These are phyloP conservation scores for Volucella inanis DNA, from an alignment of 2,888 invertebrate genomes.

Conservation along the genomic window DNA sequence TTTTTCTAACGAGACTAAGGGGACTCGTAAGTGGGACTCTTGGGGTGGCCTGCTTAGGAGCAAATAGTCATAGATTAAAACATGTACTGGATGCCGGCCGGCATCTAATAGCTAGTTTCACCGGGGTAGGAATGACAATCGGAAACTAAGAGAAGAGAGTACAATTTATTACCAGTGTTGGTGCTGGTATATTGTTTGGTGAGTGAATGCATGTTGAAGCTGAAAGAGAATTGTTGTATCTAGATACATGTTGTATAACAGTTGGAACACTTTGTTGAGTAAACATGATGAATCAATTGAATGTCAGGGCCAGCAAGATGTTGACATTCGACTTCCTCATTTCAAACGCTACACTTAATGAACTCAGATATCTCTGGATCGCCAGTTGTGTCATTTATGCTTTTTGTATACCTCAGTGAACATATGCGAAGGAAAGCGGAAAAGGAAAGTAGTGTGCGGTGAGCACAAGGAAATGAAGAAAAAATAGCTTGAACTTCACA, in stretches of 20 bases:
- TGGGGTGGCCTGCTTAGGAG: background rate
- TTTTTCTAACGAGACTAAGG: background rate
- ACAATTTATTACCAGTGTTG: slow-evolving; percentile 15
- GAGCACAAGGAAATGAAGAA: too few relatives aligned
- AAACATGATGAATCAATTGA: too few relatives aligned
- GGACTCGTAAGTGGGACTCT: too few relatives aligned
- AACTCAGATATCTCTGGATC: too few relatives aligned
- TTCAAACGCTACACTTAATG: too few relatives aligned
- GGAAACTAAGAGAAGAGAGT: background rate
- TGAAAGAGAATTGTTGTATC: background rate
- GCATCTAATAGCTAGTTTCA: background rate
- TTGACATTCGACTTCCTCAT: too few relatives aligned
- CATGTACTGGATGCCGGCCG: slow-evolving; percentile 20
- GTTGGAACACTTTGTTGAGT: background rate
- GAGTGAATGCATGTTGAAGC: slow-evolving; percentile 4
- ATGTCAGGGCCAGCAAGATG: too few relatives aligned
- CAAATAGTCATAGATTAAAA: background rate
- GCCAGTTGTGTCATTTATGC: too few relatives aligned
- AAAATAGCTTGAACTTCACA: too few relatives aligned
- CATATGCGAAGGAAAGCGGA: too few relatives aligned
- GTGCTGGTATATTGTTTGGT: background rate
- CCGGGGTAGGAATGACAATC: background rate
- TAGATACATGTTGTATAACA: slow-evolving; percentile 56
- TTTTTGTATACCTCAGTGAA: too few relatives aligned
- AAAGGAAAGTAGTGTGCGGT: too few relatives aligned